phyloP scores from a whole-genome alignment of 2,113 vertebrate species.

The Rhinichthys klamathensis region DNA sequence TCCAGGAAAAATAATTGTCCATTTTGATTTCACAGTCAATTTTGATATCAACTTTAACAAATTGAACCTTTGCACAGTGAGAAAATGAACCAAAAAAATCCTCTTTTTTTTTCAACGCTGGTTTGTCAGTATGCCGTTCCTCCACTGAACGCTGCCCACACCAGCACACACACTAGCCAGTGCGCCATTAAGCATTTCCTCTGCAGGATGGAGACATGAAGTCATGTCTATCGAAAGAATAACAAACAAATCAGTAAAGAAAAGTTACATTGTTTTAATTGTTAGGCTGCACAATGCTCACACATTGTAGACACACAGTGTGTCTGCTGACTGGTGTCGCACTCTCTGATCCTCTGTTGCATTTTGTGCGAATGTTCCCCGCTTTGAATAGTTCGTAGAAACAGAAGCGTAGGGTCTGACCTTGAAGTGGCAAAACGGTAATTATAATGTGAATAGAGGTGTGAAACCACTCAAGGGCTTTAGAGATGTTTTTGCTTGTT shows the following conservation, averaged over 20 bases:
- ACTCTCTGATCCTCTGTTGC: neutral
- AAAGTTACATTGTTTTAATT: constrained; percentile 48
- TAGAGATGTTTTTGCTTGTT: no score
- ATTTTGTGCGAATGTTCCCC: no score
- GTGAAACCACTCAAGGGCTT: neutral
- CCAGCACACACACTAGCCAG: neutral
- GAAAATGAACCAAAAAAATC: no score
- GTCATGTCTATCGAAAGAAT: constrained; percentile 60
- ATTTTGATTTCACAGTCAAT: no score
- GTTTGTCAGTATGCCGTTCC: no score
- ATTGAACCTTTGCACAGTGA: no score
- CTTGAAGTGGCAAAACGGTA: neutral
- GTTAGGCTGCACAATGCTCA: constrained; percentile 39
- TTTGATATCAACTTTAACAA: no score
- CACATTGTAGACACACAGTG: constrained; percentile 29
- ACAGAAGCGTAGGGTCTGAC: neutral
- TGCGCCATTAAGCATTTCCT: constrained; percentile 58
- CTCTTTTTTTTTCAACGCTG: no score
- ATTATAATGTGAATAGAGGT: neutral
- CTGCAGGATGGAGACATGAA: constrained; percentile 71
- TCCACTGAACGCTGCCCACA: no score
- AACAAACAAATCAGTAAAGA: constrained; percentile 56
- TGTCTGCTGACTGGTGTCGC: neutral
- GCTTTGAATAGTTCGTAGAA: neutral
- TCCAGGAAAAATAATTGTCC: no score